Evolutionary conservation across 2,797 vertebrate species (phyloP), one percentile per base, ranked within the genome.

Genomic region (Tragelaphus eurycerus): DNA sequence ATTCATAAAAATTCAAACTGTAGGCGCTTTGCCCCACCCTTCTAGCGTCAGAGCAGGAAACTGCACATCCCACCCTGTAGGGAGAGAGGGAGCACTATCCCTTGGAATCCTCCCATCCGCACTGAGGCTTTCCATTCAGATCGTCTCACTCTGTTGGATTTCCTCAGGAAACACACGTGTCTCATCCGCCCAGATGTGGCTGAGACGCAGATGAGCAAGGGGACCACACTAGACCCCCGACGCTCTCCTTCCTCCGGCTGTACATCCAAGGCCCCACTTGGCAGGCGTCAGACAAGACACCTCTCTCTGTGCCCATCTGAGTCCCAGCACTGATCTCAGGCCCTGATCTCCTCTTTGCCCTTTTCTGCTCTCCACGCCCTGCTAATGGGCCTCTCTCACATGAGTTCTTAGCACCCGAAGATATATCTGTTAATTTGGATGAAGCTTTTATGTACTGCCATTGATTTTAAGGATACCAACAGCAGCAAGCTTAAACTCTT

Each of bases 1-100:
- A 97, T 89, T 94, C 89, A 83, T 87, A 89, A 86, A 92, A 95
- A 60, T 82, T 96, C 92, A 93, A 83, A 84, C 48, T 31, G n/a
- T 48, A 64, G 62, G 59, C 64, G 17, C 48, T 64, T 90, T 13
- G 10, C 90, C 90, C 82, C 90, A 10, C 17, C 67, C 64, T 34
- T 84, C 81, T 59, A 54, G 71, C 48, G 96, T 34, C 55, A 34
- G 78, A 67, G 86, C 88, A n/a, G 55, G 89, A 11, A 92, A 48
- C 23, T 1, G 31, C 19, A 4, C 34, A 1, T n/a, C 48, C 71
- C 46, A 19, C 7, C 14, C 6, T 86, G 27, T 17, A 93, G 79
- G 50, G 83, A 67, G 85, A 62, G 19, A 55, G 23, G 34, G 38
- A 64, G 29, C n/a, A 48, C 2, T 31, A 11, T 59, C 50, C 55